These are phyloP conservation scores for Brachyistius frenatus DNA, from an alignment of 2,113 vertebrate species.

Conservation along the genomic window DNA sequence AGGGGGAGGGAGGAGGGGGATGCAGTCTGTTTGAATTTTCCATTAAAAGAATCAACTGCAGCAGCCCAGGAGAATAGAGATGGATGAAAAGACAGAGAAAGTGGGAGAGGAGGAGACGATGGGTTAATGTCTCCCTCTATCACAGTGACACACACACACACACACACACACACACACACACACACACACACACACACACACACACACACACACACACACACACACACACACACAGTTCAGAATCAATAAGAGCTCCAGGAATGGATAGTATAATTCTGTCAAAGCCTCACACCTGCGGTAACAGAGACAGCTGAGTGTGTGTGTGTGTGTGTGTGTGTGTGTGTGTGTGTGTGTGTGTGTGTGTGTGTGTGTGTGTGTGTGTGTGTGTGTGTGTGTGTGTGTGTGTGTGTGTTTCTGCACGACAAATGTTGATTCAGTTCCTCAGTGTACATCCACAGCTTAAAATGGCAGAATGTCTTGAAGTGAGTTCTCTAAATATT, in stretches of 20 bases:
- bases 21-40: conserved; percentile 56
- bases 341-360: conserved; percentile 14
- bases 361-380: background rate
- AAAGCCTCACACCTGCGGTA: conserved; percentile 53
- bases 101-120: conserved; percentile 27
- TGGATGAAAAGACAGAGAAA: conserved; percentile 48
- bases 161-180: conserved; percentile 19
- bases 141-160: conserved; percentile 20
- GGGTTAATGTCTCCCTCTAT: conserved; percentile 52
- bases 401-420: background rate
- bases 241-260: conserved; percentile 44
- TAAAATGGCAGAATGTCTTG: background rate
- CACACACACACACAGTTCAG: conserved; percentile 10
- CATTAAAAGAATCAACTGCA: conserved; percentile 62
- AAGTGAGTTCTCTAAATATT: no score
- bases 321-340: conserved; percentile 23
- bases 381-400: background rate
- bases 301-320: conserved; percentile 16
- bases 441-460: background rate
- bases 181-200: conserved; percentile 8
- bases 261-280: conserved; percentile 60
- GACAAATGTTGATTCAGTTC: background rate
- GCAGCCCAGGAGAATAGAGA: conserved; percentile 50
- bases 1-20: conserved; percentile 6
- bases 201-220: conserved; percentile 8